A percentile compares a stretch with the other conserved stretches of the same genome.
These are phyloP conservation scores for Leucophenga maculata DNA, from an alignment of 2,888 invertebrate genomes.

Conservation along the genomic window DNA sequence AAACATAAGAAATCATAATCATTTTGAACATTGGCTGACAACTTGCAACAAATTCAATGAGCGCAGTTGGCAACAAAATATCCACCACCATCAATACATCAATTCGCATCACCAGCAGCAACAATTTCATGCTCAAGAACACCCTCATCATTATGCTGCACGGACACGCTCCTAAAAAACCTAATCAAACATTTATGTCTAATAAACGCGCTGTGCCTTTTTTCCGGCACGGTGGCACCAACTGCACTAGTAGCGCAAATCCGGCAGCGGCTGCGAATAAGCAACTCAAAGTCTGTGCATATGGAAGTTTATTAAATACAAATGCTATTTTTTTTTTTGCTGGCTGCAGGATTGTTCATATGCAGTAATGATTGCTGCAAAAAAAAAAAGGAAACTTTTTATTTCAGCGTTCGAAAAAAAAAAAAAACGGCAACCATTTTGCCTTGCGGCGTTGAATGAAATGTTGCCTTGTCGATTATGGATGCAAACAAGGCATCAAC, in stretches of 20 bases:
- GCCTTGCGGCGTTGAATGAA: conserved; percentile 38
- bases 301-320: conserved; percentile 64
- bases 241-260: background rate
- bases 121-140: conserved; percentile 29
- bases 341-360: conserved; percentile 48
- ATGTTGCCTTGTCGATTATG: conserved; percentile 19
- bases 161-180: conserved; percentile 52
- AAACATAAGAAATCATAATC: conserved; percentile 7
- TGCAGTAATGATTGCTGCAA: conserved; percentile 28
- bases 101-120: conserved; percentile 26
- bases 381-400: conserved; percentile 34
- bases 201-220: conserved; percentile 46
- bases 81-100: conserved; percentile 47
- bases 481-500: conserved; percentile 24
- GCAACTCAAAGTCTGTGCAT: conserved; percentile 42
- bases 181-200: conserved; percentile 58
- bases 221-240: conserved; percentile 4
- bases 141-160: conserved; percentile 28
- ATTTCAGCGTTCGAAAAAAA: conserved; percentile 31
- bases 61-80: conserved; percentile 11
- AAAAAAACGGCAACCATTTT: conserved; percentile 66
- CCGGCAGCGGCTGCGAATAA: background rate
- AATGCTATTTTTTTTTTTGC: conserved; percentile 44
- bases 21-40: conserved; percentile 18
- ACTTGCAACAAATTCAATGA: conserved; percentile 46